Base-by-base conservation (phyloP, 23 tunicate genomes). In the Oikopleura vanhoeffeni region DNA sequence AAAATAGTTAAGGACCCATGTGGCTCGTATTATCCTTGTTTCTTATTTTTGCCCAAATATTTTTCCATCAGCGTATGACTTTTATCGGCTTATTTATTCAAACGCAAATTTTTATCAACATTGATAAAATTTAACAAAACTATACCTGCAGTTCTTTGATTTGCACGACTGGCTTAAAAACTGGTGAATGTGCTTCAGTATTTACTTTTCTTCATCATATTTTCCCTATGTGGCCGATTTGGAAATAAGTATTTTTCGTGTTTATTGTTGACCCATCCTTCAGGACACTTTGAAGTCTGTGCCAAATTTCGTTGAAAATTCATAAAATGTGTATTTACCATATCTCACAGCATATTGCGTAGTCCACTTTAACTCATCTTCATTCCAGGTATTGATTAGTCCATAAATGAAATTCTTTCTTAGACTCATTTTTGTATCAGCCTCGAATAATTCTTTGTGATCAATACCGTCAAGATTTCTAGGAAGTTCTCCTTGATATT, bases 171-270 rank as follows among this genome's bases (percentile, higher is more conserved):
- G 35, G 35, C 27, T 71, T 18, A 32, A 18, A 18, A 71, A 71
- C 79, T 13, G 27, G 38, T 18, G 27, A 2, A 13, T 71, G 79
- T 18, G 27, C 34, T 2, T 33, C 2, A 24, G 2, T 2, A 3
- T 71, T 18, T 13, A 18, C 38, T 71, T n/a, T 71, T 28, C 34
- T 71, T 71, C 79, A 71, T 71, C 38, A 24, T 71, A 2, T 3
- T 24, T 18, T 18, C 32, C 4, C 79, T 28, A 2, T 71, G 27
- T 71, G 27, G 27, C 79, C 32, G 27, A 71, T 28, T 13, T 30
- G 79, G 79, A 71, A 71, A 71, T 2, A 71, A 30, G 32, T 71
- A 32, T 30, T 71, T 71, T 30, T 71, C 79, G 35, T 71, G 79
- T 71, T 30, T 18, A 24, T 28, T 28, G 35, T 71, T 71, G 32